Evolutionary conservation across 2,888 invertebrate genomes (phyloP), one percentile per base, ranked within the genome.

Genomic region (Caenorhabditis virilis): DNA sequence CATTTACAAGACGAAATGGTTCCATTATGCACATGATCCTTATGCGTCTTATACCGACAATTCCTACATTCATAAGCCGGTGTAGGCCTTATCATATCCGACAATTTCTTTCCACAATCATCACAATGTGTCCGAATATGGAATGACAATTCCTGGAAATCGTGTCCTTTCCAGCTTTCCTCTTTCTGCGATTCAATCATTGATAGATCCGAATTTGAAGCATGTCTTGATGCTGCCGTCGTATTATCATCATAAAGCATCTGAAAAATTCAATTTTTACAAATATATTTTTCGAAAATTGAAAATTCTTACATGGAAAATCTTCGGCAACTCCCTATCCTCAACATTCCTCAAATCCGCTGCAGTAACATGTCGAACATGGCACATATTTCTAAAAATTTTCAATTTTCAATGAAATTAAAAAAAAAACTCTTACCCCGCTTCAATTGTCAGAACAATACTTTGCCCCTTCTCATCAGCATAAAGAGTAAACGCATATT

Each of bases 291-390:
- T 18, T 23, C 62, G 50, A 16, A 89, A 89, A 87, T 89, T 89
- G 87, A 98, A 97, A 86, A 98, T 98, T 23, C 62, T 52, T 22
- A 89, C 89, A 87, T 89, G 89, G 87, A 98, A 97, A 86, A 98
- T 98, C 85, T 94, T 90, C 81, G 97, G 97, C 86, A 98, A 94
- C 88, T 97, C 95, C 89, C 93, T 93, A 85, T 94, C 92, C 88
- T 95, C 95, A 55, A 95, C 97, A 84, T 95, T 90, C 85, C 97
- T 95, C 81, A 97, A 95, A 88, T 98, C 98, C 80, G 95, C 95
- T 86, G 95, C 95, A 69, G 97, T 95, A 76, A 98, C 97, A 65
- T 93, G 91, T 74, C 97, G 90, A 77, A 97, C 97, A 87, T 97
- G 95, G 88, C 95, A 97, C 84, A 98, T 91, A 89, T 97, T 95